Percentiles rank a stretch among this genome's conserved stretches.
phyloP scores from a whole-genome alignment of 2,888 invertebrate genomes.

The Zygothrica quintamaculata region DNA sequence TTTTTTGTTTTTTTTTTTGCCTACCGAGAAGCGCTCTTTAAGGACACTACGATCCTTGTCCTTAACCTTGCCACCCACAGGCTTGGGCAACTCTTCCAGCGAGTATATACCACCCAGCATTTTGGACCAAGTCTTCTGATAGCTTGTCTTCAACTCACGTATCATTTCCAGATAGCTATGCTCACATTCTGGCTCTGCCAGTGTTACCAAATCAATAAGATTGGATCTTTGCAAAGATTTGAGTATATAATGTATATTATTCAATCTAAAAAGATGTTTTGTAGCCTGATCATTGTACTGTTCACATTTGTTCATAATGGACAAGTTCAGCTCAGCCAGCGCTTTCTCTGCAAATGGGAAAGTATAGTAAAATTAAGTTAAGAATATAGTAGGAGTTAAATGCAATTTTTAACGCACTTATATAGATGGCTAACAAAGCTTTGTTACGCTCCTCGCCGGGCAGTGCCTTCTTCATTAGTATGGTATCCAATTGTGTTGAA shows the following conservation, averaged over 20 bases:
- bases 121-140: slow-evolving; percentile 91
- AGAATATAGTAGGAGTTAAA: too few relatives aligned
- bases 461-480: slow-evolving; percentile 85
- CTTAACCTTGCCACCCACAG: slow-evolving; percentile 89
- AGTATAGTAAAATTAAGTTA: too few relatives aligned
- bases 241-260: slow-evolving; percentile 97
- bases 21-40: slow-evolving; percentile 95
- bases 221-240: slow-evolving; percentile 95
- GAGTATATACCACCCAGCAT: slow-evolving; percentile 90
- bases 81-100: slow-evolving; percentile 88
- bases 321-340: slow-evolving; percentile 94
- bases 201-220: slow-evolving; percentile 91
- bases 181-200: slow-evolving; percentile 94
- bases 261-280: slow-evolving; percentile 95
- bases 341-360: slow-evolving; percentile 91
- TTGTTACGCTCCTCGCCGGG: slow-evolving; percentile 86
- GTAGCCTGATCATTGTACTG: slow-evolving; percentile 94
- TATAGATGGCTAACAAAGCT: slow-evolving; percentile 91
- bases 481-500: slow-evolving; percentile 85
- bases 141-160: slow-evolving; percentile 89
- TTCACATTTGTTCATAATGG: slow-evolving; percentile 95
- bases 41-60: slow-evolving; percentile 94
- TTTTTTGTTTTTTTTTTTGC: slow-evolving; percentile 66
- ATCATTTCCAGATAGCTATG: slow-evolving; percentile 94
- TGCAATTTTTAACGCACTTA: slow-evolving; percentile 91